Evolutionary conservation across 2,797 vertebrate species (phyloP), one percentile per base, ranked within the genome.

Genomic region (Rhinella marina): DNA sequence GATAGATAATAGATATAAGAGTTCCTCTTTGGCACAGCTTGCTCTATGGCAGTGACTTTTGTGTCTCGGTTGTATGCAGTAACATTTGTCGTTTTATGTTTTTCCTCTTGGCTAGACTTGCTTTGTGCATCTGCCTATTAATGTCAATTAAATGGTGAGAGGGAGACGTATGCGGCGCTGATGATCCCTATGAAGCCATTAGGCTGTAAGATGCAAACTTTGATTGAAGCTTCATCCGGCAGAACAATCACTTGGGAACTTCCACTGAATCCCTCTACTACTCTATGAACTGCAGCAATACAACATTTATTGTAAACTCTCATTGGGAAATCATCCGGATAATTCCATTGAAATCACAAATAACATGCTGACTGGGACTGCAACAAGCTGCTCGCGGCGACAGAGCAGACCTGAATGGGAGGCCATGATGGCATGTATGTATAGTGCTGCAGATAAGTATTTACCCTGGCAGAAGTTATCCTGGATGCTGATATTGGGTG

Each of bases 91-190:
- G 56, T 13, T 84, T 57, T 72, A 41, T 41, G 72, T 84, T 27
- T 12, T 27, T 84, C 32, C 70, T 62, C 59, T 75, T 85, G 84
- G 59, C 84, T 62, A n/a, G 59, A 27, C 9, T 27, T 27, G 64
- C 84, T 77, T 25, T 21, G 57, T 85, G 52, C 41, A 78, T 78
- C 84, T 85, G 84, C 73, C 75, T 78, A 85, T 85, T 85, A 85
- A 50, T 78, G 72, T 85, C 84, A 77, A 85, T 85, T 85, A 85
- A 78, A 66, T 62, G 82, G 70, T 54, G 72, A 78, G 52, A 66
- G 19, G 23, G 27, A 85, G 72, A 64, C 78, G 4, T 78, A 77
- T 85, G 75, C 29, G 8, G 84, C 62, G 8, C 57, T 78, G 72
- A 85, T 77, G 84, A 86, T 68, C 75, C 76, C 84, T 16, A 14